These are phyloP conservation scores for Crotalus adamanteus DNA, from an alignment of 2,797 vertebrate genomes.

Conservation along the genomic window DNA sequence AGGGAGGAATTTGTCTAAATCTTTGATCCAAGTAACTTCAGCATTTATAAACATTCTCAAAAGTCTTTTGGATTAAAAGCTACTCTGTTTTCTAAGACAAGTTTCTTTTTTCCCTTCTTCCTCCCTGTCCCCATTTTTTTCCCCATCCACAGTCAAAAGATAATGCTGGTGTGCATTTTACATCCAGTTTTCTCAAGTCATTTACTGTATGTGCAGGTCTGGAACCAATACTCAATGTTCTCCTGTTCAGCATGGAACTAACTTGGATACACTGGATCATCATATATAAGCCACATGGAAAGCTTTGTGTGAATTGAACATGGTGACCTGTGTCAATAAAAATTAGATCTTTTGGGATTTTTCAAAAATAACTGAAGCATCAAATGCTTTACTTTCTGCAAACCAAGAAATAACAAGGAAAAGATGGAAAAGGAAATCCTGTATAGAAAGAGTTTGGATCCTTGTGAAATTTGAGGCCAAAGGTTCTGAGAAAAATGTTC, in stretches of 20 bases:
- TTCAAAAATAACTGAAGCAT: neutral
- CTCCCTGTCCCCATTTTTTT: no score
- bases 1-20: neutral
- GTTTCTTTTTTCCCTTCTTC: neutral
- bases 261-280: neutral
- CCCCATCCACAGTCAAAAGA: neutral
- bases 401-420: neutral
- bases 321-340: neutral
- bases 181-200: neutral
- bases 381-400: neutral
- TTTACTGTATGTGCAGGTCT: neutral
- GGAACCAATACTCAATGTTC: neutral
- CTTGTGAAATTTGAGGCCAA: conserved; percentile 4
- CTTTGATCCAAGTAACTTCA: neutral
- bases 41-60: neutral
- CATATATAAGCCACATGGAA: neutral
- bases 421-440: neutral
- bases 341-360: neutral
- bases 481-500: neutral
- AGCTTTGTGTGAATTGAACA: neutral
- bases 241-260: neutral
- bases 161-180: neutral
- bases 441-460: neutral
- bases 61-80: neutral
- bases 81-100: neutral